Percentiles rank a stretch among this genome's conserved stretches.
These are phyloP conservation scores for Polymixis flavicincta DNA, from an alignment of 2,888 invertebrate species.

Conservation along the genomic window DNA sequence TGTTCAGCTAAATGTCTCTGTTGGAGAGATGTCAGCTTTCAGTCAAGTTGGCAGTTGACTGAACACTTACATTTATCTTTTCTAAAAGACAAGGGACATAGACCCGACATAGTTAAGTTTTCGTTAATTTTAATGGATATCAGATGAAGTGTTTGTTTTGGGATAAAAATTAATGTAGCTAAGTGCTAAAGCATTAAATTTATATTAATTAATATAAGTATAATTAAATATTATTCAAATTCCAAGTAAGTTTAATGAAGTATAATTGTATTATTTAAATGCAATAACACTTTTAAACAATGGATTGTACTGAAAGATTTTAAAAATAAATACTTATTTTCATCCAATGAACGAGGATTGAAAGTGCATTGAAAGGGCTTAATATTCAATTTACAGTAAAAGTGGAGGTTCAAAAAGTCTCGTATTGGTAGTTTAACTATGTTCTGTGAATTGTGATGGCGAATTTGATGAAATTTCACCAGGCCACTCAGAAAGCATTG, in stretches of 20 bases:
- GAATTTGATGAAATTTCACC: background rate
- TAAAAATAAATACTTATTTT: conserved; percentile 7
- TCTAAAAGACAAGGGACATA: conserved; percentile 71
- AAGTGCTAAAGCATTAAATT: conserved; percentile 12
- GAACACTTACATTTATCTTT: conserved; percentile 86
- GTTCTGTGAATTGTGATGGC: background rate
- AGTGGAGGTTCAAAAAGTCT: background rate
- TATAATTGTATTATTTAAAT: background rate
- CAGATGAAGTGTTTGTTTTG: conserved; percentile 47
- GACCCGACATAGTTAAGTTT: conserved; percentile 72
- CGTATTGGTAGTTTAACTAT: background rate
- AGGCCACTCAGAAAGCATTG: too few relatives aligned
- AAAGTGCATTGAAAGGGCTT: conserved; percentile 18
- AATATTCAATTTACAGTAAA: conserved; percentile 25
- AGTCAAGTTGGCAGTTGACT: conserved; percentile 84
- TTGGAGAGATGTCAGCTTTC: conserved; percentile 78
- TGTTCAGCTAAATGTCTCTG: conserved; percentile 73
- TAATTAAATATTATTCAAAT: conserved; percentile 8
- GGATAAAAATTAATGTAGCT: conserved; percentile 26
- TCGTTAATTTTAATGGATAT: conserved; percentile 73
- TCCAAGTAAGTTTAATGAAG: background rate
- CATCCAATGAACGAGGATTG: conserved; percentile 9
- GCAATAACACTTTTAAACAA: background rate
- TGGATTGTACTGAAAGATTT: background rate
- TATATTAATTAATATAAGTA: conserved; percentile 2